Evolutionary conservation across 37 sponge, comb jelly and placozoan genomes (phyloP).

Genomic region (Aphrocallistes beatrix): DNA sequence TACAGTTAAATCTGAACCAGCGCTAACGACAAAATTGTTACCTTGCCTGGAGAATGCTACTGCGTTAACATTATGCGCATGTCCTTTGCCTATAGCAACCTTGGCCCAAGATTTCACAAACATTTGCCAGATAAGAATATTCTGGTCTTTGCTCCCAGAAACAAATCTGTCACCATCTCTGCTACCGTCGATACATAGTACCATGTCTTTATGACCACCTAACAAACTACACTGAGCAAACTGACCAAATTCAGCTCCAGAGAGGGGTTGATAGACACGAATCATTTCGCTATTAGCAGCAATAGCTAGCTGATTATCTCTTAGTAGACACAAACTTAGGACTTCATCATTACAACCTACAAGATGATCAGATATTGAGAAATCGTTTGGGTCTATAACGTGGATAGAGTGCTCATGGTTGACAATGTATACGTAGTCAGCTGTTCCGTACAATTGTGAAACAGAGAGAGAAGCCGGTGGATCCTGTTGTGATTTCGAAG

Average conservation of each 20-base stretch:
- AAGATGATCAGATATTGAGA: background rate
- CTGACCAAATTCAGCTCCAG: background rate
- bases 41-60: constrained; percentile 61
- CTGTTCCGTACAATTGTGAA: background rate
- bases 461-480: background rate
- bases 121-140: constrained; percentile 4
- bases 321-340: background rate
- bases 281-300: constrained; percentile 11
- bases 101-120: background rate
- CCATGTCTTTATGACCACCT: constrained; percentile 1
- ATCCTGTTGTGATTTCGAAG: background rate
- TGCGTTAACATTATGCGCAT: constrained; percentile 67
- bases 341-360: constrained; percentile 6
- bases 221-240: background rate
- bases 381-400: background rate
- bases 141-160: constrained; percentile 1
- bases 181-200: background rate
- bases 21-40: constrained; percentile 59
- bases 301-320: background rate
- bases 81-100: constrained; percentile 62
- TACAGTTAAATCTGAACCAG: constrained; percentile 31
- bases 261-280: background rate
- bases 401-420: constrained; percentile 11
- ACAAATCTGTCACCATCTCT: background rate
- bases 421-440: background rate